A percentile compares a stretch with the other conserved stretches of the same genome.
phyloP scores from a whole-genome alignment of 1,140 invertebrate genomes.

The Drosophila ironensis region DNA sequence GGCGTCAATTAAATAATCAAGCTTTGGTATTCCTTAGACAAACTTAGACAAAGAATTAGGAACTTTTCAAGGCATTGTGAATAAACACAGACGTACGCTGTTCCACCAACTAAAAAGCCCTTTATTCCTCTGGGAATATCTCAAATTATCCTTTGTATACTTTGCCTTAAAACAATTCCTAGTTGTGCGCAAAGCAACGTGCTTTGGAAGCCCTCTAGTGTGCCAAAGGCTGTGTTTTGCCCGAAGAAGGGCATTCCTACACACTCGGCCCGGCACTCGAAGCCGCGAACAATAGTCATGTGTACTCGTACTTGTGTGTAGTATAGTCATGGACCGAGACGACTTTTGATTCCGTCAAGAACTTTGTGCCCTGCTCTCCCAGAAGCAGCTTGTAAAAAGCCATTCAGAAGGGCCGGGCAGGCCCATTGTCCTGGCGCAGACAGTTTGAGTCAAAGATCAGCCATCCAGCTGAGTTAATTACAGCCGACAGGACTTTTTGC shows the following conservation, averaged over 20 bases:
- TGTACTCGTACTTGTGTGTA: too few species aligned
- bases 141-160: too few species aligned
- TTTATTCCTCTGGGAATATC: too few species aligned
- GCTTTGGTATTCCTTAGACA: too few species aligned
- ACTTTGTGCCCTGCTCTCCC: conserved; percentile 46
- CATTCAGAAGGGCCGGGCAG: conserved; percentile 30
- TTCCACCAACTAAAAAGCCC: too few species aligned
- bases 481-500: conserved; percentile 59
- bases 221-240: conserved; percentile 4
- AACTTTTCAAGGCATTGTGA: too few species aligned
- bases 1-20: too few species aligned
- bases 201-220: background rate
- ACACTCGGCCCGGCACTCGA: conserved; percentile 47
- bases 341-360: conserved; percentile 72
- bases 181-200: background rate
- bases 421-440: conserved; percentile 67
- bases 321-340: conserved; percentile 43
- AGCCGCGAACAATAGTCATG: conserved; percentile 40
- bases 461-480: conserved; percentile 80
- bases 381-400: conserved; percentile 55
- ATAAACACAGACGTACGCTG: too few species aligned
- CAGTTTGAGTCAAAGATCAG: conserved; percentile 78
- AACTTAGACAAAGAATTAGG: too few species aligned
- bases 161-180: too few species aligned
- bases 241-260: conserved; percentile 44